A percentile compares a stretch with the other conserved stretches of the same genome.
Conservation (phyloP, 2,888 invertebrate genomes). For the Tribolium freemani region DNA sequence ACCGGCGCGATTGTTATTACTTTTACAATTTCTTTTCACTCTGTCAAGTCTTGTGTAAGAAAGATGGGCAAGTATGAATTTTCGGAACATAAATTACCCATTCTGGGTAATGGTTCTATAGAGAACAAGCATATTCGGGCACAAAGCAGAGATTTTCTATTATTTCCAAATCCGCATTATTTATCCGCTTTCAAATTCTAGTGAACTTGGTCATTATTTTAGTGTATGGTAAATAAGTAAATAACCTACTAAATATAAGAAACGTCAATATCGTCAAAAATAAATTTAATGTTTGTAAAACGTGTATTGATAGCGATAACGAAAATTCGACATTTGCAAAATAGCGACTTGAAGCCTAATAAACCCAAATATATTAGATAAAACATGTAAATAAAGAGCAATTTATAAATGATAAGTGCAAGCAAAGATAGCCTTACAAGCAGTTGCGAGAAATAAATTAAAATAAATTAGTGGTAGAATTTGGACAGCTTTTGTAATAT, state of each 20-base stretch:
- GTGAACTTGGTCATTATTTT: not conserved
- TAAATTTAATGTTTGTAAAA: not conserved
- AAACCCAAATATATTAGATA: not conserved
- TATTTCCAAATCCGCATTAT: not conserved
- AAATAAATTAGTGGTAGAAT: not conserved
- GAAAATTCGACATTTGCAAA: not conserved
- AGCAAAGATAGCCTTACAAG: not conserved
- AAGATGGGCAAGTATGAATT: constrained; percentile 2
- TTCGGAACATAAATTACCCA: constrained; percentile 21
- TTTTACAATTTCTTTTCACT: constrained; percentile 27
- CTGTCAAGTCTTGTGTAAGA: constrained; percentile 23
- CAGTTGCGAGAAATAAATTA: not conserved
- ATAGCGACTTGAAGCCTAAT: not conserved
- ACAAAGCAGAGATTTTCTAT: not conserved
- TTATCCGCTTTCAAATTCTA: not conserved
- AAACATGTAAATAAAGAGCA: not conserved
- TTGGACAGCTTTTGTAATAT: not conserved
- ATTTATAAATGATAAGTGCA: not conserved
- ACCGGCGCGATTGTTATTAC: constrained; percentile 14
- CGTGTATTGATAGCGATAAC: not conserved
- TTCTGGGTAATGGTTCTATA: not conserved
- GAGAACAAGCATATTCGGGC: not conserved
- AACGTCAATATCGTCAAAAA: not conserved
- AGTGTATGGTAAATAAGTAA: too few relatives aligned
- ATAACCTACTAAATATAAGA: not conserved